phyloP scores from a whole-genome alignment of 2,113 vertebrate species.

The Carettochelys insculpta region DNA sequence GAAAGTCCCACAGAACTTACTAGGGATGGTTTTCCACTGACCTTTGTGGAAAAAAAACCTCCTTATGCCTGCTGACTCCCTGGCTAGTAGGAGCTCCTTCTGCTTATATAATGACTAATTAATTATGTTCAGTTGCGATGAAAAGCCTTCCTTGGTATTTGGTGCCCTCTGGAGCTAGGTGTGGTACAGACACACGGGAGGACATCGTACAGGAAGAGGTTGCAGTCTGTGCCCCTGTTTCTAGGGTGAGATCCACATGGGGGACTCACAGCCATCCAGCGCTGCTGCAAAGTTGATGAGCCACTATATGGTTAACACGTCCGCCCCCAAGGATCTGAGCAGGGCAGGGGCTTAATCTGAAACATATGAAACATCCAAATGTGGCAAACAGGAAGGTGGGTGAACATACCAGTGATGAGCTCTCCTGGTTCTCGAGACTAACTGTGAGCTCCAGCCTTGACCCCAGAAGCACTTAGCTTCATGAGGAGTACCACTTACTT shows the following conservation, averaged over 20 bases:
- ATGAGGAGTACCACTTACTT: neutral
- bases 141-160: neutral
- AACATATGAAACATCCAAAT: neutral
- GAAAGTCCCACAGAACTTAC: neutral
- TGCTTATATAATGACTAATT: neutral
- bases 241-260: neutral
- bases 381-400: neutral
- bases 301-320: neutral
- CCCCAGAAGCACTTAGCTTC: neutral
- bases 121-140: fast-evolving
- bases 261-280: neutral
- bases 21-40: neutral
- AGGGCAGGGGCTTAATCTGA: neutral
- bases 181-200: neutral
- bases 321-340: neutral
- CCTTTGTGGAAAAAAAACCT: neutral
- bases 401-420: neutral
- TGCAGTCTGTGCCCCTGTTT: neutral
- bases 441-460: neutral
- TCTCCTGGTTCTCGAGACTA: neutral
- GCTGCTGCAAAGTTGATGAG: neutral
- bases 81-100: neutral
- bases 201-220: neutral
- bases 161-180: neutral
- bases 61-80: neutral